Evolutionary conservation across 2,888 invertebrate species (phyloP).

Genomic region (Amphipyra berbera): DNA sequence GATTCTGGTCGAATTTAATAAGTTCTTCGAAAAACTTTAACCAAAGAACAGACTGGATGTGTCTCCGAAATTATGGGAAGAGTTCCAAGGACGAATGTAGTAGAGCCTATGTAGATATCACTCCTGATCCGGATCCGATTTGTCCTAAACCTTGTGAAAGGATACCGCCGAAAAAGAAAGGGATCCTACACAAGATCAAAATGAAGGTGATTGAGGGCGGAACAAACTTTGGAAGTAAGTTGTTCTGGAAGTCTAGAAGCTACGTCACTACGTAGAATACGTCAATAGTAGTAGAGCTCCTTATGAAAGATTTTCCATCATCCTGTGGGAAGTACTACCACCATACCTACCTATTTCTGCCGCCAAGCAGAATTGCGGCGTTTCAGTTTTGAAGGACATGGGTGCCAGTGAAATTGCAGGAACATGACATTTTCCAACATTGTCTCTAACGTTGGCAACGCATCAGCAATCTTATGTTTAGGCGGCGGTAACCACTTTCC

Average conservation of each 20-base stretch:
- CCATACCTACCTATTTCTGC: no score
- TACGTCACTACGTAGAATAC: no score
- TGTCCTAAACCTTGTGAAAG: constrained; percentile 73
- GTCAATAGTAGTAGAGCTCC: no score
- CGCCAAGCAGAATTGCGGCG: no score
- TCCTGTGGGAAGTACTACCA: no score
- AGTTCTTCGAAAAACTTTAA: constrained; percentile 45
- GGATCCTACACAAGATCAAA: constrained; percentile 81
- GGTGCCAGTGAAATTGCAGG: no score
- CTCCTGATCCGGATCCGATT: constrained; percentile 67
- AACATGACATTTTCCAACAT: no score
- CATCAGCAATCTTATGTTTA: no score
- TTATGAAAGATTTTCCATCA: no score
- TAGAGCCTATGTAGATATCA: constrained; percentile 76
- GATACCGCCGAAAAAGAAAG: constrained; percentile 67
- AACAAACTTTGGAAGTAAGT: constrained; percentile 85
- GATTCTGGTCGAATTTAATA: constrained; percentile 59
- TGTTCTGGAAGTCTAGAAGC: neutral
- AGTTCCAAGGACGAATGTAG: constrained; percentile 69
- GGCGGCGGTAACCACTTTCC: no score
- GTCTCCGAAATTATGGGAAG: constrained; percentile 68
- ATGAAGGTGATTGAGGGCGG: constrained; percentile 81
- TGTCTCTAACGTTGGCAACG: no score
- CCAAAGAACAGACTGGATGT: constrained; percentile 37
- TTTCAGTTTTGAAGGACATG: no score